A percentile compares a stretch with the other conserved stretches of the same genome.
Conservation (phyloP, 2,113 vertebrate species). For the chimpanzee (Pan troglodytes) region NHGRI_mPanTro3-v2.1_pri NC_086015.1:72632001-72632500, state of each 20-base stretch:
- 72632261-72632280: neutral
- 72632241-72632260: neutral
- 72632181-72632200: neutral
- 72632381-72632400: neutral
- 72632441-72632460: neutral
- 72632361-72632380: neutral
- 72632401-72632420: neutral
- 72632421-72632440: neutral
- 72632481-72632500: conserved; percentile 1
- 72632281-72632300: neutral
- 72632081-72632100: neutral
- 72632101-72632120: neutral
- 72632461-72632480: neutral
- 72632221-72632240: neutral
- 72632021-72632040: no score
- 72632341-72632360: rapidly evolving
- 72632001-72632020: neutral
- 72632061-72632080: neutral
- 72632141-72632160: neutral
- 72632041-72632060: neutral
- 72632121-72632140: neutral
- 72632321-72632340: neutral
- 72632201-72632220: neutral
- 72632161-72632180: neutral
- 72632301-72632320: neutral